Percentiles rank a stretch among this genome's conserved stretches.
phyloP scores from a whole-genome alignment of 2,797 vertebrate genomes.

The Margarornis squamiger region DNA sequence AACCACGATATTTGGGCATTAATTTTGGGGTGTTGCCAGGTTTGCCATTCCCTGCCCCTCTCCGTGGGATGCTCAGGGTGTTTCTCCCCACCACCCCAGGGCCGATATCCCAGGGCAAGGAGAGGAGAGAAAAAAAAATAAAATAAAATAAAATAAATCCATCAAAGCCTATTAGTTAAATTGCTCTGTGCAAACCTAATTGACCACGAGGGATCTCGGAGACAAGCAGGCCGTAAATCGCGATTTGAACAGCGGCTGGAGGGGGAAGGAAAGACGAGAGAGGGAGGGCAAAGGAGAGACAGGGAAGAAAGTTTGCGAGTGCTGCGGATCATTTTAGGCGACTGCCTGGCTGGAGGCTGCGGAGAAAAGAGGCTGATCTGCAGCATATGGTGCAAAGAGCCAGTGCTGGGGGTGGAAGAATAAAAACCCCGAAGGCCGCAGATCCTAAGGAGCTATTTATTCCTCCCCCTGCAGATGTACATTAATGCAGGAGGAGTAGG shows the following conservation, averaged over 20 bases:
- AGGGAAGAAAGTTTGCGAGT: background rate
- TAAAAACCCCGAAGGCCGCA: slow-evolving; percentile 78
- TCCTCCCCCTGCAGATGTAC: slow-evolving; percentile 89
- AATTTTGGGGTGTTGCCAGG: background rate
- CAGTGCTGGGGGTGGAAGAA: slow-evolving; percentile 56
- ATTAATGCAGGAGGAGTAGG: slow-evolving; percentile 87
- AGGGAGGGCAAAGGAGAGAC: fast-evolving
- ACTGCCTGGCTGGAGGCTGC: slow-evolving; percentile 1
- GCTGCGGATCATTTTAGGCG: background rate
- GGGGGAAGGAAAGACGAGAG: background rate
- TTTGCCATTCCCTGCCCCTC: background rate
- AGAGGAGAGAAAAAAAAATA: background rate
- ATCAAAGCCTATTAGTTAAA: slow-evolving; percentile 65
- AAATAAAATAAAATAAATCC: slow-evolving; percentile 45
- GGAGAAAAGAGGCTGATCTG: slow-evolving; percentile 31
- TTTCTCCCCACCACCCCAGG: background rate
- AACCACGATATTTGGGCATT: background rate
- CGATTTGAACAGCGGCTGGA: background rate
- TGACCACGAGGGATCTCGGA: slow-evolving; percentile 35
- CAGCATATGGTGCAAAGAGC: slow-evolving; percentile 74
- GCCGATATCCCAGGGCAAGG: background rate
- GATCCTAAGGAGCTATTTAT: slow-evolving; percentile 77
- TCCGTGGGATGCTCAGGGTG: fast-evolving
- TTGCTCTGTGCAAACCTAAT: slow-evolving; percentile 37
- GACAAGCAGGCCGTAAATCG: slow-evolving; percentile 34